Conservation (phyloP, 2,113 vertebrate species). For the Xiphophorus couchianus region DNA sequence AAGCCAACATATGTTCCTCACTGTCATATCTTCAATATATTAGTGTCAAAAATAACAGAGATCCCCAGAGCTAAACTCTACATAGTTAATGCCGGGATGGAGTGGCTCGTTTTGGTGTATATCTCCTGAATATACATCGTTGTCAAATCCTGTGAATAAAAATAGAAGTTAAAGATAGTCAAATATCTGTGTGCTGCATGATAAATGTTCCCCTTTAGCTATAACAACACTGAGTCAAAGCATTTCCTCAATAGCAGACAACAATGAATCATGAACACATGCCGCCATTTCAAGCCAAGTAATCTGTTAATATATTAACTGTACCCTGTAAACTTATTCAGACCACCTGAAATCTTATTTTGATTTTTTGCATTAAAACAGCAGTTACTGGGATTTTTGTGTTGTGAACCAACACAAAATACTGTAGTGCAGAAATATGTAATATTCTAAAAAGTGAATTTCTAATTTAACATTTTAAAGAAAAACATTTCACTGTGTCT, state of each 20-base stretch:
- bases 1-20: conserved; percentile 79
- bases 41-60: conserved; percentile 63
- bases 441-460: not conserved
- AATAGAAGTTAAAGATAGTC: conserved; percentile 19
- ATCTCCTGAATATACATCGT: not conserved
- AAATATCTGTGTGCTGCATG: conserved; percentile 6
- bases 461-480: not conserved
- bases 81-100: conserved; percentile 13
- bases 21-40: conserved; percentile 73
- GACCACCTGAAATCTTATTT: not conserved
- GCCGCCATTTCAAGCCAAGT: not conserved
- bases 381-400: not conserved
- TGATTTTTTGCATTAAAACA: not conserved
- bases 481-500: not conserved
- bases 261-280: not conserved
- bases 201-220: conserved; percentile 25
- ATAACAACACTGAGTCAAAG: conserved; percentile 29
- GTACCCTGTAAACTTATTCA: not conserved
- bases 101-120: conserved; percentile 6
- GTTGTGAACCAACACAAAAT: not conserved
- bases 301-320: not conserved
- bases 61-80: conserved; percentile 57
- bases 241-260: conserved; percentile 13
- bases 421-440: not conserved
- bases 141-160: not conserved